Evolutionary conservation across 2,113 vertebrate genomes (phyloP).

Genomic region (Lates calcarifer): DNA sequence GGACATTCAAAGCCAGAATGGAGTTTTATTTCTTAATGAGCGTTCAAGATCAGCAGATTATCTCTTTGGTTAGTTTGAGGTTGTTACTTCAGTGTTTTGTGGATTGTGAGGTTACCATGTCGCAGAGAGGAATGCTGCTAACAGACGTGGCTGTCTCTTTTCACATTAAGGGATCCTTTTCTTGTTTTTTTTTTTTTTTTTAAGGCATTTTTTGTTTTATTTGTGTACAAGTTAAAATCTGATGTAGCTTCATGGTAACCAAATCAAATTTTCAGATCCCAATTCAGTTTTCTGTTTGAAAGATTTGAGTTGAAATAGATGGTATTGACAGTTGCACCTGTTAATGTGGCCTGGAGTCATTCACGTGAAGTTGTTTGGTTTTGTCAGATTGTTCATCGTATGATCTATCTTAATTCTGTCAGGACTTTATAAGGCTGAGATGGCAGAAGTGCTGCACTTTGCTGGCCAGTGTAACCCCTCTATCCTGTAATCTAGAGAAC

Average conservation of each 20-base stretch:
- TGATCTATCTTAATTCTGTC: slow-evolving; percentile 31
- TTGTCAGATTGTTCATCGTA: slow-evolving; percentile 27
- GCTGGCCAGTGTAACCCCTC: slow-evolving; percentile 49
- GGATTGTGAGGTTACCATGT: slow-evolving; percentile 16
- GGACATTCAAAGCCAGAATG: slow-evolving; percentile 32
- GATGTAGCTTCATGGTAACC: slow-evolving; percentile 34
- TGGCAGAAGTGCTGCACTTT: slow-evolving; percentile 47
- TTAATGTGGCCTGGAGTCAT: slow-evolving; percentile 18
- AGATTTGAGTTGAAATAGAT: background rate
- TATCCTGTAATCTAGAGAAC: slow-evolving; percentile 45
- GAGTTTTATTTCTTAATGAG: slow-evolving; percentile 12
- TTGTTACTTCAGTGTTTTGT: slow-evolving; percentile 32
- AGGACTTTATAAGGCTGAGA: slow-evolving; percentile 16
- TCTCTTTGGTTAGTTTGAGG: slow-evolving; percentile 27
- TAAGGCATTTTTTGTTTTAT: slow-evolving; percentile 16
- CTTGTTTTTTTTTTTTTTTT: too few species aligned
- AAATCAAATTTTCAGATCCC: slow-evolving; percentile 21
- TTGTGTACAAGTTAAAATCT: slow-evolving; percentile 23
- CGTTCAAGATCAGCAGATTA: slow-evolving; percentile 22
- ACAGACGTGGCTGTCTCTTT: slow-evolving; percentile 23
- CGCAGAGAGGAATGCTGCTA: slow-evolving; percentile 29
- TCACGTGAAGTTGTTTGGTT: slow-evolving; percentile 2
- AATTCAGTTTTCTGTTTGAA: slow-evolving; percentile 20
- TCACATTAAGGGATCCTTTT: slow-evolving; percentile 17
- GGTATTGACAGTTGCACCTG: slow-evolving; percentile 13